phyloP scores from a whole-genome alignment of 1,140 invertebrate species.

The Dreissena rostriformis region DNA sequence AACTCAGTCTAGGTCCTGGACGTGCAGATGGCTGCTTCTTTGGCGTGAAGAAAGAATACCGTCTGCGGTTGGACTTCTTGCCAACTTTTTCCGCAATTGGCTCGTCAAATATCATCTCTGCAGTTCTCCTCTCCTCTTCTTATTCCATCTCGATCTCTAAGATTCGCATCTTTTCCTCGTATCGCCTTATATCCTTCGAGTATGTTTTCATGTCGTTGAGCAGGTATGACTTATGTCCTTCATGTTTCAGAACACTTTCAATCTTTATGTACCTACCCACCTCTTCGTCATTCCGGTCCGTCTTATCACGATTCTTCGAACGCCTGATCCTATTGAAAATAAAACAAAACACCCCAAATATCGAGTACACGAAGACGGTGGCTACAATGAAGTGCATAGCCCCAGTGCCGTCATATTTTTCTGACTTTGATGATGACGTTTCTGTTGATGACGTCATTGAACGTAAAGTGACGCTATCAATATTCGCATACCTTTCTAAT shows the following conservation, averaged over 20 bases:
- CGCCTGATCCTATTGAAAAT: slow-evolving; percentile 19
- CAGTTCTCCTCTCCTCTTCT: not conserved
- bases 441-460: not conserved
- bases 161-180: slow-evolving; percentile 28
- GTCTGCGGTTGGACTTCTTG: not conserved
- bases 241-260: slow-evolving; percentile 27
- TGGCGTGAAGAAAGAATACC: not conserved
- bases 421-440: not conserved
- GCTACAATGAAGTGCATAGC: slow-evolving; percentile 43
- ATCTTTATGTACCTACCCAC: slow-evolving; percentile 25
- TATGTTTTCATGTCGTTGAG: slow-evolving; percentile 25
- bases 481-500: not conserved
- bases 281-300: slow-evolving; percentile 16
- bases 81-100: not conserved
- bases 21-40: not conserved
- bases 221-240: slow-evolving; percentile 37
- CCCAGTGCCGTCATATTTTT: slow-evolving; percentile 29
- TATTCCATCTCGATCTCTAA: slow-evolving; percentile 15
- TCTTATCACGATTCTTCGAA: not conserved
- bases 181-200: slow-evolving; percentile 13
- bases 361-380: slow-evolving; percentile 30
- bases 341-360: slow-evolving; percentile 33
- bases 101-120: not conserved
- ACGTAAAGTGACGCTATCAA: not conserved
- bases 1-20: not conserved